Evolutionary conservation across 2,113 vertebrate genomes (phyloP).

Genomic region (Sterna hirundo): DNA sequence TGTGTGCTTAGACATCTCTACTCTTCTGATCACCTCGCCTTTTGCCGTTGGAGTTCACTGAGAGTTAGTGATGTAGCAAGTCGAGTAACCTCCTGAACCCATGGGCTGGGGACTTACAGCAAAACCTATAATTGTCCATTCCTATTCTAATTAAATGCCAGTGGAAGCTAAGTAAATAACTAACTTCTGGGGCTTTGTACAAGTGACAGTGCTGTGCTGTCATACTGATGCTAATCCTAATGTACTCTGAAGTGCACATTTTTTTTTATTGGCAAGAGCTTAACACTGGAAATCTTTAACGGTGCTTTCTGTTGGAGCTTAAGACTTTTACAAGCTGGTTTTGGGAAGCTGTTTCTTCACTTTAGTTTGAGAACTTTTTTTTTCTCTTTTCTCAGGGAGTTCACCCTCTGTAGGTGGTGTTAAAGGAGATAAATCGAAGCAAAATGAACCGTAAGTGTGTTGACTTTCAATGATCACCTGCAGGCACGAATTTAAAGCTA

Average conservation of each 20-base stretch:
- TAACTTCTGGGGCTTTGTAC: not conserved
- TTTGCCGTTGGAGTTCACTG: not conserved
- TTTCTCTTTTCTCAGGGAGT: constrained; percentile 37
- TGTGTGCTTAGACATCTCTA: not conserved
- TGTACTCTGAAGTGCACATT: rapidly evolving
- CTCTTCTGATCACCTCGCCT: not conserved
- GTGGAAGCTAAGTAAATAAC: not conserved
- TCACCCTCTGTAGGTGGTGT: constrained; percentile 15
- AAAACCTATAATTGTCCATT: not conserved
- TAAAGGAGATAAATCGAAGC: constrained; percentile 63
- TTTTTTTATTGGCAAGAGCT: not conserved
- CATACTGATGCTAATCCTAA: not conserved
- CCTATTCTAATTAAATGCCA: not conserved
- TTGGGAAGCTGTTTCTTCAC: not conserved
- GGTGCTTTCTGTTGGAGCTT: not conserved
- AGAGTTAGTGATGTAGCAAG: not conserved
- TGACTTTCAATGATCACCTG: not conserved
- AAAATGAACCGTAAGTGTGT: constrained; percentile 69
- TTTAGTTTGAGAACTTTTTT: not conserved
- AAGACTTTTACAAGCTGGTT: not conserved
- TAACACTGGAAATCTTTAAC: not conserved
- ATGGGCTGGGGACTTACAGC: not conserved
- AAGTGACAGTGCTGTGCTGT: not conserved
- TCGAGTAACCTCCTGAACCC: not conserved
- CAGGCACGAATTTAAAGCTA: not conserved